These are phyloP conservation scores for Drosophila meridiana DNA, from an alignment of 2,888 invertebrate species.

Conservation along the genomic window DNA sequence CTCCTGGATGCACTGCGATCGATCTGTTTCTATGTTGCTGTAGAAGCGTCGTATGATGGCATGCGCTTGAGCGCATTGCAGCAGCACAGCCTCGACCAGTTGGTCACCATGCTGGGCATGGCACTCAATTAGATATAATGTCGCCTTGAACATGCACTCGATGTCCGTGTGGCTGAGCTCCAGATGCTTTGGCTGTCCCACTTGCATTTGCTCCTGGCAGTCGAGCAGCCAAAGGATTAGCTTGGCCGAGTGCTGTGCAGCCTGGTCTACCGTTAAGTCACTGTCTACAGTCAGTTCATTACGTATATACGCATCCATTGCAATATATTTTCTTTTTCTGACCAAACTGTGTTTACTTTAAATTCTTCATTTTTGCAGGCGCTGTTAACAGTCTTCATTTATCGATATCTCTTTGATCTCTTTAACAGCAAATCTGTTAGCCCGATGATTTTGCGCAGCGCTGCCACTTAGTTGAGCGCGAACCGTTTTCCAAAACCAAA, in stretches of 20 bases:
- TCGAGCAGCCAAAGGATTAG: constrained; percentile 62
- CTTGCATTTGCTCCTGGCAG: constrained; percentile 47
- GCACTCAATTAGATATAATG: constrained; percentile 62
- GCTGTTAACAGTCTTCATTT: constrained; percentile 1
- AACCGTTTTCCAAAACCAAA: not conserved
- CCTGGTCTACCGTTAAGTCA: constrained; percentile 52
- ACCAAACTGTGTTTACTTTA: not conserved
- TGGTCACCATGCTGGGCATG: constrained; percentile 48
- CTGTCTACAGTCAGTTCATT: constrained; percentile 46
- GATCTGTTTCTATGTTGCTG: constrained; percentile 19
- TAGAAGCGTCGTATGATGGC: constrained; percentile 29
- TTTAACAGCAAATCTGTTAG: not conserved
- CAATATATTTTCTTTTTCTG: not conserved
- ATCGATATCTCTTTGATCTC: constrained; percentile 21
- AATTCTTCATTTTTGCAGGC: not conserved
- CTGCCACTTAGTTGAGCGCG: not conserved
- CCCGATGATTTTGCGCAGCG: not conserved
- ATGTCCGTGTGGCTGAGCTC: constrained; percentile 44
- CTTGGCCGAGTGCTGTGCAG: constrained; percentile 48
- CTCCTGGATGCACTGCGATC: constrained; percentile 34
- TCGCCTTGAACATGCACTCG: constrained; percentile 66
- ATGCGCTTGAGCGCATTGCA: constrained; percentile 30
- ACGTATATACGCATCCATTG: constrained; percentile 61
- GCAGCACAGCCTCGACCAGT: constrained; percentile 41
- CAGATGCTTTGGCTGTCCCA: constrained; percentile 32